A percentile compares a stretch with the other conserved stretches of the same genome.
These are phyloP conservation scores for Athalia rosae DNA, from an alignment of 2,888 invertebrate species.

Conservation along the genomic window DNA sequence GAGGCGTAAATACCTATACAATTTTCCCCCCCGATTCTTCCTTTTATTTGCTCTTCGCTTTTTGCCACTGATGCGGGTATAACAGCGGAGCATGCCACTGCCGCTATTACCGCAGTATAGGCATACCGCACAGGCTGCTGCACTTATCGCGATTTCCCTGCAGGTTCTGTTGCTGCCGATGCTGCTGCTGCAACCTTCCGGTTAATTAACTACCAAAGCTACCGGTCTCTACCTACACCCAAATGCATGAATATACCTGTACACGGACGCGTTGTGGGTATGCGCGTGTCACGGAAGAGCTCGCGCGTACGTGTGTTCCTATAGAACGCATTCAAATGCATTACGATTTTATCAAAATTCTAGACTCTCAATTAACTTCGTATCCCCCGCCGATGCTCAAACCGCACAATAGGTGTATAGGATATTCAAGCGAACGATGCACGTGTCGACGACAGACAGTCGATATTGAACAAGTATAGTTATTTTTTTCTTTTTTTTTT, in stretches of 20 bases:
- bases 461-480: too few relatives aligned
- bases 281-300: background rate
- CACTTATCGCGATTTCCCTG: conserved; percentile 29
- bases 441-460: too few relatives aligned
- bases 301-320: background rate
- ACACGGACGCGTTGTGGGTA: background rate
- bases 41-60: conserved; percentile 21
- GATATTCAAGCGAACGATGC: too few relatives aligned
- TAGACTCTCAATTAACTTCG: background rate
- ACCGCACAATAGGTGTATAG: background rate
- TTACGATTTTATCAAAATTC: background rate
- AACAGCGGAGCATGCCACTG: background rate
- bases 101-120: background rate
- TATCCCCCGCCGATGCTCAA: background rate
- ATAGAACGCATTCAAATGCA: background rate
- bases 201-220: conserved; percentile 19
- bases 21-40: background rate
- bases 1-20: too few relatives aligned
- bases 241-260: conserved; percentile 3
- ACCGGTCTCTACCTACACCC: background rate
- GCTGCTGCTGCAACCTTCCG: background rate
- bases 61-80: background rate
- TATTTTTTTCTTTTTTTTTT: too few relatives aligned
- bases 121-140: too few relatives aligned
- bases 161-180: background rate